These are phyloP conservation scores for Leptinotarsa texana DNA, from an alignment of 1,140 invertebrate genomes.

Conservation along the genomic window DNA sequence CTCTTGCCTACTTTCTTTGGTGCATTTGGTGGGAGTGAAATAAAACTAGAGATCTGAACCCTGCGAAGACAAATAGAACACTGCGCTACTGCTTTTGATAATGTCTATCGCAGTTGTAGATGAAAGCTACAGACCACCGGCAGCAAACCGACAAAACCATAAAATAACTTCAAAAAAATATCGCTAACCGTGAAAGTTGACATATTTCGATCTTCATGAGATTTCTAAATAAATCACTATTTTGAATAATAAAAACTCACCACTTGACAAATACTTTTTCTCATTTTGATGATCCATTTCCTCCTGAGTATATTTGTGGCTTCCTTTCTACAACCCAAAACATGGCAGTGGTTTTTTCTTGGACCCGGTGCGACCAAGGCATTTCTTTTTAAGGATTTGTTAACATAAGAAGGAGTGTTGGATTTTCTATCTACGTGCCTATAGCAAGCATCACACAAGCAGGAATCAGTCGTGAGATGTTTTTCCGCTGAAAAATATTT, in stretches of 20 bases:
- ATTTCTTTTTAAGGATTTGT: slow-evolving; percentile 48
- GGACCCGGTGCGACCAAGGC: slow-evolving; percentile 50
- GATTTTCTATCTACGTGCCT: slow-evolving; percentile 80
- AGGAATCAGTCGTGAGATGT: slow-evolving; percentile 77
- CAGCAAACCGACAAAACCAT: too few species aligned
- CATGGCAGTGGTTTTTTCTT: slow-evolving; percentile 61
- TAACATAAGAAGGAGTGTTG: slow-evolving; percentile 64
- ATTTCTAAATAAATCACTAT: too few species aligned
- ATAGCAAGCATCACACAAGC: slow-evolving; percentile 83
- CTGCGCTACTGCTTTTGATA: too few species aligned
- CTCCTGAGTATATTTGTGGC: slow-evolving; percentile 72
- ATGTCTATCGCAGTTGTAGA: too few species aligned
- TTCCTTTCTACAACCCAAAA: slow-evolving; percentile 64
- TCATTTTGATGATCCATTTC: slow-evolving; percentile 77
- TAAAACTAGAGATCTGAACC: too few species aligned
- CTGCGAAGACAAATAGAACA: too few species aligned
- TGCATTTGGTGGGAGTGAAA: too few species aligned
- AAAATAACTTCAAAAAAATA: too few species aligned
- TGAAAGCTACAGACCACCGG: too few species aligned
- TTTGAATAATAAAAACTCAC: slow-evolving; percentile 54
- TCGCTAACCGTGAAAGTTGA: too few species aligned
- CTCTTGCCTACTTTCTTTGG: too few species aligned
- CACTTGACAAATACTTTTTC: slow-evolving; percentile 71
- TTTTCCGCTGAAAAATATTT: slow-evolving; percentile 64
- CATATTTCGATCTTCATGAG: too few species aligned